phyloP scores from a whole-genome alignment of 2,888 invertebrate genomes.

The Petrophora chlorosata region DNA sequence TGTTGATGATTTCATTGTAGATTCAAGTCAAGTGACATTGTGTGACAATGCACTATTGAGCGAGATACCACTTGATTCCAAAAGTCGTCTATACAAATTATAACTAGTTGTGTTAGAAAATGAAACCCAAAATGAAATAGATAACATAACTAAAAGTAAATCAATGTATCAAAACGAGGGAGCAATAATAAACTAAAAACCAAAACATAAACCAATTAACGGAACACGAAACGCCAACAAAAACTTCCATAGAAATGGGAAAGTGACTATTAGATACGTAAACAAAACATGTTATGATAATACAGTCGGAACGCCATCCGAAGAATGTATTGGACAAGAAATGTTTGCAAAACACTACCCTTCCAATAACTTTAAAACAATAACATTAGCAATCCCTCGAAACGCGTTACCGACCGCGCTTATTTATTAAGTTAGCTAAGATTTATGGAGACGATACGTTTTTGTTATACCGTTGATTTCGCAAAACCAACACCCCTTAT shows the following conservation, averaged over 20 bases:
- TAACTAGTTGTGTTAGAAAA: slow-evolving; percentile 19
- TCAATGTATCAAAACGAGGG: slow-evolving; percentile 17
- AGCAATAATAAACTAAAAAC: slow-evolving; percentile 29
- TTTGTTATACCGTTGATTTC: slow-evolving; percentile 75
- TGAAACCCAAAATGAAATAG: slow-evolving; percentile 27
- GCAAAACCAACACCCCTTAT: slow-evolving; percentile 81
- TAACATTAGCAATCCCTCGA: slow-evolving; percentile 69
- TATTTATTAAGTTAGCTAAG: slow-evolving; percentile 67
- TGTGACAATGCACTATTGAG: not conserved
- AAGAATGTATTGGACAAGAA: slow-evolving; percentile 75
- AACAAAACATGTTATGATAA: slow-evolving; percentile 82
- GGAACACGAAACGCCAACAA: slow-evolving; percentile 50
- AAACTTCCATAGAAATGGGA: slow-evolving; percentile 66
- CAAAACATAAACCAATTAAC: slow-evolving; percentile 61
- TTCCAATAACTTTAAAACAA: slow-evolving; percentile 69
- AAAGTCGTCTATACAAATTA: slow-evolving; percentile 44
- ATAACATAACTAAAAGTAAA: slow-evolving; percentile 27
- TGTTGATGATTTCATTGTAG: not conserved
- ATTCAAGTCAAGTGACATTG: not conserved
- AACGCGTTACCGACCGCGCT: slow-evolving; percentile 59
- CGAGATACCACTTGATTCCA: slow-evolving; percentile 18
- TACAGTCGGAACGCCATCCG: slow-evolving; percentile 75
- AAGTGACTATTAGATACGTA: slow-evolving; percentile 75
- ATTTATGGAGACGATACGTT: slow-evolving; percentile 82
- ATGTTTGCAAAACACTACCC: slow-evolving; percentile 79